Evolutionary conservation across 2,888 invertebrate genomes (phyloP), one percentile per base, ranked within the genome.

Genomic region (Orthosia gracilis): DNA sequence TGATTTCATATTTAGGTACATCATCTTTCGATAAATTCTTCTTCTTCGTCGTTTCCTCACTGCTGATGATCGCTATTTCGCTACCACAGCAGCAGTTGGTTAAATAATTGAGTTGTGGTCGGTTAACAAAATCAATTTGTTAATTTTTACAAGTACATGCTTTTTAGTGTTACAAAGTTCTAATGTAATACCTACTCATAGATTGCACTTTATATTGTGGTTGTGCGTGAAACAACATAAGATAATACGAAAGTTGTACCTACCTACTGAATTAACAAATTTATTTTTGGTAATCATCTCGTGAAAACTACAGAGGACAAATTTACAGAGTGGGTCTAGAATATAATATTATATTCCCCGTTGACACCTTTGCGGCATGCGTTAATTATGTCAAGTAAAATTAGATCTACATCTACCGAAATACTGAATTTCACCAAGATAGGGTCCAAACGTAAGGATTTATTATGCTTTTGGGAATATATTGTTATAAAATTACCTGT

Each of bases 311-410:
- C n/a, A 4, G 23, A 73, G 62, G 26, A 62, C 21, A 2, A 54
- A 58, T 75, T 67, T 54, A 47, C 63, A 15, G 31, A 75, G 63
- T 64, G 57, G 31, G 59, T 52, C 54, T 23, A 63, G 67, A 78
- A 73, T 73, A 65, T 78, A 50, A 83, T 62, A 75, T 76, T 21
- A 58, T 63, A 69, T 64, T 50, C 65, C 31, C 18, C 52, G 69
- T 68, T 69, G 61, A 73, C 73, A 72, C 64, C 31, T 79, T 76
- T 80, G 84, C 71, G 84, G 66, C 66, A n/a, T 57, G 58, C 45
- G 62, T 62, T 83, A 80, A 80, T 80, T 67, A 83, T 73, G 69
- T 76, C 82, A 75, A 69, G 71, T 80, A 82, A 80, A 83, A 75
- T 83, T 83, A 79, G 69, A 71, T 54, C 52, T 61, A 74, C 78